Conservation (phyloP, 2,888 invertebrate genomes). For the Eupelmus urozonus region DNA sequence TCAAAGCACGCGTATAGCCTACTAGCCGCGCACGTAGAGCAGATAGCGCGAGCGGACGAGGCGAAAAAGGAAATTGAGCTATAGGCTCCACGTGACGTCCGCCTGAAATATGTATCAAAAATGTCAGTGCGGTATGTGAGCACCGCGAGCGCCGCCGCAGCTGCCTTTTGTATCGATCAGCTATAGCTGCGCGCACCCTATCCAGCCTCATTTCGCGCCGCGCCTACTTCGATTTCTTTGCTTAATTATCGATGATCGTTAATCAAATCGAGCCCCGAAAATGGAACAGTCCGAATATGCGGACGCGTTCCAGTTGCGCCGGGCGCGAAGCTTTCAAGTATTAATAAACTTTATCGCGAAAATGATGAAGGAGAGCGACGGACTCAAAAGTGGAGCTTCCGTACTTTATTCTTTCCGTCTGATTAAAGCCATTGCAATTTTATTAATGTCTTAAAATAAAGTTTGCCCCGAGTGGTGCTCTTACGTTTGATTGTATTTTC, state of each 20-base stretch:
- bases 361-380: constrained; percentile 12
- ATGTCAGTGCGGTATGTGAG: constrained; percentile 40
- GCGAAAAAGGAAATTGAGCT: constrained; percentile 32
- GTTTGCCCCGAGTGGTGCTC: neutral
- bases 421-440: constrained; percentile 4
- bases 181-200: neutral
- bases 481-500: too few relatives aligned
- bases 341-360: constrained; percentile 18
- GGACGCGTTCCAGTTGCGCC: constrained; percentile 13
- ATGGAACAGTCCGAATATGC: constrained; percentile 22
- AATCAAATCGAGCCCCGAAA: constrained; percentile 39
- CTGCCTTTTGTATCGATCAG: constrained; percentile 34
- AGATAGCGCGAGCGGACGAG: neutral
- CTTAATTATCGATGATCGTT: constrained; percentile 51
- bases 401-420: neutral
- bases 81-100: constrained; percentile 5
- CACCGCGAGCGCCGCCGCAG: neutral
- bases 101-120: constrained; percentile 51
- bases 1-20: neutral
- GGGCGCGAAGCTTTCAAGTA: neutral
- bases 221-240: neutral
- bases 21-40: neutral
- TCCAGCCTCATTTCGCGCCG: neutral
- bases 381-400: neutral
- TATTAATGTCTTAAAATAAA: neutral